Percentiles rank a stretch among this genome's conserved stretches.
These are phyloP conservation scores for Cottus gobio DNA, from an alignment of 2,113 vertebrate species.

Conservation along the genomic window DNA sequence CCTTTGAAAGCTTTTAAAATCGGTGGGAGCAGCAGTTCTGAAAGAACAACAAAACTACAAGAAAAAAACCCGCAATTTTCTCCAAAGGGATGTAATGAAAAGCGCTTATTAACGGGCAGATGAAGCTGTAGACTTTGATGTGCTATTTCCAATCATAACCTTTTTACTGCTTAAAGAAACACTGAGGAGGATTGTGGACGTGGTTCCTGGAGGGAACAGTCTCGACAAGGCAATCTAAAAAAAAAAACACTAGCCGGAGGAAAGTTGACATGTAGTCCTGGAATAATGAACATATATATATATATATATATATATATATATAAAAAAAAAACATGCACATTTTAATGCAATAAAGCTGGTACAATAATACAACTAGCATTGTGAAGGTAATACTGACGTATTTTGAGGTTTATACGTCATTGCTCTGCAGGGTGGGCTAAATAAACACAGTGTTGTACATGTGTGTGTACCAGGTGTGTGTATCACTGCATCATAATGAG, in stretches of 20 bases:
- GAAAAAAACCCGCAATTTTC: neutral
- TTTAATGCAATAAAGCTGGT: neutral
- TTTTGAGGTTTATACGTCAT: neutral
- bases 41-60: neutral
- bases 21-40: neutral
- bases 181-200: neutral
- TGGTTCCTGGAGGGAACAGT: neutral
- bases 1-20: slow-evolving; percentile 19
- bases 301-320: no score
- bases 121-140: slow-evolving; percentile 16
- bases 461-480: neutral
- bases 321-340: neutral
- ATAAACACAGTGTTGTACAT: neutral
- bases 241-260: neutral
- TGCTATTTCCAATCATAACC: slow-evolving; percentile 4
- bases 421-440: neutral
- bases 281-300: neutral
- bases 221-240: neutral
- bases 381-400: neutral
- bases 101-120: slow-evolving; percentile 12
- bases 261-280: neutral
- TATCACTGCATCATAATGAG: neutral
- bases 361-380: neutral
- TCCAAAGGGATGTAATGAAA: slow-evolving; percentile 32
- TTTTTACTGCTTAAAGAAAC: neutral